A percentile compares a stretch with the other conserved stretches of the same genome.
Conservation (phyloP, 2,113 vertebrate species). For the Jaculus jaculus region DNA sequence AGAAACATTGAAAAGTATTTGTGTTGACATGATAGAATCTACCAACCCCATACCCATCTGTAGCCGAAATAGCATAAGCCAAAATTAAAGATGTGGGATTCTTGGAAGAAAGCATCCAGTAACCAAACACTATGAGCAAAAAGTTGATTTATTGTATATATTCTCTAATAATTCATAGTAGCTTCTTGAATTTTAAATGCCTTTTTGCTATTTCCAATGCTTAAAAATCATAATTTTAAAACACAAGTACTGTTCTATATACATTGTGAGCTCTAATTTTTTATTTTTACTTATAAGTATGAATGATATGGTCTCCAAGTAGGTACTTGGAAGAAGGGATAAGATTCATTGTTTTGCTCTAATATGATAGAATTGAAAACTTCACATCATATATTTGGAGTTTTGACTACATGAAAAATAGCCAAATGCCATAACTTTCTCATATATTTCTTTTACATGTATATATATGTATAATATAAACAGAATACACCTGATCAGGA, state of each 20-base stretch:
- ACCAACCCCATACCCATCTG: background rate
- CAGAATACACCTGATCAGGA: constrained; percentile 79
- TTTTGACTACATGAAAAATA: constrained; percentile 87
- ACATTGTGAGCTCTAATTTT: constrained; percentile 82
- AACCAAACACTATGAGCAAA: constrained; percentile 87
- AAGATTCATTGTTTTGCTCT: constrained; percentile 80
- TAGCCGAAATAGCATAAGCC: constrained; percentile 55
- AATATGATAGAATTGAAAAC: constrained; percentile 83
- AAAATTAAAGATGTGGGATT: constrained; percentile 68
- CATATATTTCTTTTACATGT: constrained; percentile 73
- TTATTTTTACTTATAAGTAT: constrained; percentile 81
- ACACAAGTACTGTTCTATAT: constrained; percentile 89
- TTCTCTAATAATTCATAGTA: constrained; percentile 88
- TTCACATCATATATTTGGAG: constrained; percentile 82
- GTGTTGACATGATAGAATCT: constrained; percentile 56
- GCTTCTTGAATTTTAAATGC: constrained; percentile 87
- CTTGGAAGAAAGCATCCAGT: constrained; percentile 84
- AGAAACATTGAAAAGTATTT: constrained; percentile 57
- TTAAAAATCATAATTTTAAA: constrained; percentile 91
- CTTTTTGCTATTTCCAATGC: constrained; percentile 87
- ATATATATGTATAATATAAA: constrained; percentile 81
- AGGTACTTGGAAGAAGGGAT: constrained; percentile 80
- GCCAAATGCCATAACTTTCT: constrained; percentile 82
- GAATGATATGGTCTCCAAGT: constrained; percentile 82
- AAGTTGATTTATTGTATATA: constrained; percentile 88